Base-by-base conservation (phyloP, 2,797 vertebrate species). In the Parauchenoglanis ngamensis region DNA sequence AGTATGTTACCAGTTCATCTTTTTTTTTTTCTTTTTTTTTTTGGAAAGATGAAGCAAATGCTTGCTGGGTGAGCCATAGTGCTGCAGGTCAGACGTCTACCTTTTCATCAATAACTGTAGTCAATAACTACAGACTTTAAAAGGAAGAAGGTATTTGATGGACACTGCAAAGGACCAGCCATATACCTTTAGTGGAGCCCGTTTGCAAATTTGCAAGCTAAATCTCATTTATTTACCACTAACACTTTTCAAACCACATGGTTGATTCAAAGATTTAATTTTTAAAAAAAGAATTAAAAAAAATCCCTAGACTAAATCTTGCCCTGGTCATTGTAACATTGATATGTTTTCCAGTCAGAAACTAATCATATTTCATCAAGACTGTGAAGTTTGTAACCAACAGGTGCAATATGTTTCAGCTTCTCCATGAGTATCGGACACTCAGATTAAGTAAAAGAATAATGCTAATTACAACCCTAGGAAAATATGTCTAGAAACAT, bases 401-500 rank as follows among this genome's bases (percentile, higher is more conserved):
- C 11, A 21, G 12, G 8, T 52, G 19, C 11, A n/a, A 13, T 5
- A 17, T 7, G 8, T 13, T 44, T 13, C 72, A 75, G 46, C 73
- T 28, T 52, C 21, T 76, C 46, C 46, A 28, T 3, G n/a, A 15
- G 73, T 54, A 28, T 52, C 12, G 1, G 25, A 76, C 25, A 76
- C 23, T 52, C 44, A 52, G 23, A 28, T 75, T 13, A 13, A 46
- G 12, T 25, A 52, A 28, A 28, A 5, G 40, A 70, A 40, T 23
- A 44, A 23, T 7, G 17, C 35, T 10, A 72, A 1, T 72, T 72
- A 44, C 35, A 44, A 68, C 59, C 35, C 23, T 52, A 46, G 25
- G 54, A 77, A 77, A 49, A 78, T 78, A 35, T 35, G 76, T 57
- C 76, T 31, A 77, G 25, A 77, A 77, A 28, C 75, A 78, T 3